phyloP scores from a whole-genome alignment of 2,113 vertebrate genomes.

The Pluvianellus socialis region DNA sequence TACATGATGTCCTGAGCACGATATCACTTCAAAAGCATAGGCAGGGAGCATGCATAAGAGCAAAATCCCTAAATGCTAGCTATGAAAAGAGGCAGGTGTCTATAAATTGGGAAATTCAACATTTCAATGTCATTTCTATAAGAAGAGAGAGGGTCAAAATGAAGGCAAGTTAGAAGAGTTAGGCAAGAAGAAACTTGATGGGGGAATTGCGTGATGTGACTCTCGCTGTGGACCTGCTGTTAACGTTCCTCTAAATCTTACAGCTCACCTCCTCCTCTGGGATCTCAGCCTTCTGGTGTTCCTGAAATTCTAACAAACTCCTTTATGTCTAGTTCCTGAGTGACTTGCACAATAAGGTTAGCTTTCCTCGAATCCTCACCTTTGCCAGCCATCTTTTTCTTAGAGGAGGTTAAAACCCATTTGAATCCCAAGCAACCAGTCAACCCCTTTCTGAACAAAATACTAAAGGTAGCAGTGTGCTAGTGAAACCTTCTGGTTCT shows the following conservation, averaged over 20 bases:
- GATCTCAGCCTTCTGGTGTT: background rate
- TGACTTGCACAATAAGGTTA: background rate
- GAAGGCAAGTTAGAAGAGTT: background rate
- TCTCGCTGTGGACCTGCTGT: background rate
- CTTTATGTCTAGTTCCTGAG: background rate
- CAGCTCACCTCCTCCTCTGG: background rate
- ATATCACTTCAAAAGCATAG: background rate
- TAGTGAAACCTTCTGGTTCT: background rate
- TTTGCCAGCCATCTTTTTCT: background rate
- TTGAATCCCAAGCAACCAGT: background rate
- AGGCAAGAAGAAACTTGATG: background rate
- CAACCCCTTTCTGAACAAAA: background rate
- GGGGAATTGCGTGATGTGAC: background rate
- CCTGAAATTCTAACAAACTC: background rate
- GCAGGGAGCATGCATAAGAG: background rate
- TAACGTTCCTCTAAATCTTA: background rate
- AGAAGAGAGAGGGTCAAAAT: background rate
- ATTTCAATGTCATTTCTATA: background rate
- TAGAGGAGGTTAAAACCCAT: background rate
- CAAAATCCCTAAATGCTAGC: background rate
- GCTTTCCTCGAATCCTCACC: background rate
- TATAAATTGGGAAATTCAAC: background rate
- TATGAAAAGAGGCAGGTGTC: background rate
- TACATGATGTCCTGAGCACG: background rate
- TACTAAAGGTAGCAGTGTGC: background rate